These are phyloP conservation scores for Amazonetta brasiliensis DNA, from an alignment of 2,797 vertebrate genomes.

Conservation along the genomic window DNA sequence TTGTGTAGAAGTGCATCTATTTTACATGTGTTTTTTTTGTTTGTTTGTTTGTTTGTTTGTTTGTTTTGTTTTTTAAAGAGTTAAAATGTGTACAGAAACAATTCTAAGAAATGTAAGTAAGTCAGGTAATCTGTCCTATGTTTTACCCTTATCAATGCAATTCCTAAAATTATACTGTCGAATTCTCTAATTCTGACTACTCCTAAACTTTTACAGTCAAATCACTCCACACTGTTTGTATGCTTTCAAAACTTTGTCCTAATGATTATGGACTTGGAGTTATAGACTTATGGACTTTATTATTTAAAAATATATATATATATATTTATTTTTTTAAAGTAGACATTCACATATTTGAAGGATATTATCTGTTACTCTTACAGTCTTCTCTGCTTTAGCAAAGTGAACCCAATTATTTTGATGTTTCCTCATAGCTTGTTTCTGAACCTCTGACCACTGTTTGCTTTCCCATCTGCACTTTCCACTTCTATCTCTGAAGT, in stretches of 20 bases:
- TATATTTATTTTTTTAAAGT: neutral
- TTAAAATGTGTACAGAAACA: neutral
- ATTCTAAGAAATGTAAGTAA: neutral
- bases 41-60: no score
- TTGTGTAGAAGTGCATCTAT: neutral
- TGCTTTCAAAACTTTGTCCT: neutral
- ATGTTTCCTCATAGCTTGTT: neutral
- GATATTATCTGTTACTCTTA: neutral
- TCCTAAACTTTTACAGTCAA: neutral
- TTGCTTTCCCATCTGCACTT: neutral
- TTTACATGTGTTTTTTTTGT: neutral
- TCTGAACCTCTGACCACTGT: neutral
- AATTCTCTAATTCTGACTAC: neutral
- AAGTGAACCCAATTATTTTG: neutral
- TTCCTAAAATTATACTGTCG: neutral
- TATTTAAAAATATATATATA: no score
- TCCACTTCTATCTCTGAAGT: neutral
- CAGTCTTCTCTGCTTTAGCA: neutral
- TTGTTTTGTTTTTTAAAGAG: neutral
- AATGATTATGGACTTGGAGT: neutral
- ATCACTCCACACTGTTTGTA: accelerated
- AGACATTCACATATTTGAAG: neutral
- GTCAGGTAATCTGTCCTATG: neutral
- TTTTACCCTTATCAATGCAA: accelerated
- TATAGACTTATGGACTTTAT: neutral